Percentiles rank a stretch among this genome's conserved stretches.
Conservation (phyloP, 1,140 invertebrate genomes). For the Zaprionus gabonicus region DNA sequence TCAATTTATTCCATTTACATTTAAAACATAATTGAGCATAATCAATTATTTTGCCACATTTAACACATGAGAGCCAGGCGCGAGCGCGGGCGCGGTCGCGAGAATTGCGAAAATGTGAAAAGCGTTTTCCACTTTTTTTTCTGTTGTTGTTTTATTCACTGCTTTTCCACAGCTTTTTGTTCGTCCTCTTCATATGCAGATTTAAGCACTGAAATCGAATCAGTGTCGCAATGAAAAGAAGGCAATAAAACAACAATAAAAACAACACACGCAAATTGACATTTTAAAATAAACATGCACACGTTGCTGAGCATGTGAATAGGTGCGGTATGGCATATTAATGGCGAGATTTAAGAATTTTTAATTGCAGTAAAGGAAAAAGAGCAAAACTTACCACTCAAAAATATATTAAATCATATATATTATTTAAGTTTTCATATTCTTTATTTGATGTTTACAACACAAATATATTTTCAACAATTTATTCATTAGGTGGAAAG, state of each 20-base stretch:
- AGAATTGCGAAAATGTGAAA: conserved; percentile 21
- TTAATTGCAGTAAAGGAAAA: background rate
- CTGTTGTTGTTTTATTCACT: conserved; percentile 4
- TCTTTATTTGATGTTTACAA: too few relatives aligned
- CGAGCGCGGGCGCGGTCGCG: background rate
- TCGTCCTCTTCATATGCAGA: conserved; percentile 36
- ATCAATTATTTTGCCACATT: conserved; percentile 82
- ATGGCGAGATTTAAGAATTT: background rate
- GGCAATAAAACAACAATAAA: background rate
- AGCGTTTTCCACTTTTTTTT: conserved; percentile 39
- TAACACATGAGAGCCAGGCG: conserved; percentile 54
- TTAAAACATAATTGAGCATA: conserved; percentile 75
- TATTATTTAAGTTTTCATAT: too few relatives aligned
- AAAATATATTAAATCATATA: background rate
- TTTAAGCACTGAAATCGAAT: conserved; percentile 47
- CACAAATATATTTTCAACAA: background rate
- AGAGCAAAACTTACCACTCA: background rate
- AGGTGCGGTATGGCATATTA: conserved; percentile 21
- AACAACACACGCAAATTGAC: background rate
- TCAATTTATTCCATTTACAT: conserved; percentile 53
- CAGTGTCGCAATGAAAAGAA: conserved; percentile 25
- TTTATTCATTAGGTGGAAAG: background rate
- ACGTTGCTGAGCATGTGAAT: conserved; percentile 47
- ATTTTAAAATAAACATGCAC: conserved; percentile 23
- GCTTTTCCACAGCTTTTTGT: conserved; percentile 31